These are phyloP conservation scores for Melanchra persicariae DNA, from an alignment of 2,888 invertebrate genomes.

Conservation along the genomic window DNA sequence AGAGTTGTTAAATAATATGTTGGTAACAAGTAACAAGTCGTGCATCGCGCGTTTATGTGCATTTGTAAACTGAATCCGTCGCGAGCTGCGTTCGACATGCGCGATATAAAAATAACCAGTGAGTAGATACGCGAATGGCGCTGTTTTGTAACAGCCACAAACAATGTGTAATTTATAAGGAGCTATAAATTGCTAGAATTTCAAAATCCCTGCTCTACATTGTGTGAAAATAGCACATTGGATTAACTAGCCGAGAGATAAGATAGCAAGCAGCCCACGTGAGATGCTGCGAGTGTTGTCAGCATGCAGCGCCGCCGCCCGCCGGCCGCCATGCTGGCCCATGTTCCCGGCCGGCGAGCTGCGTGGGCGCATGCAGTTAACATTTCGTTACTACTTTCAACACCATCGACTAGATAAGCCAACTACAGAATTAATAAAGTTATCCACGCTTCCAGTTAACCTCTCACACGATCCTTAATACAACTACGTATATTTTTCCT, in stretches of 20 bases:
- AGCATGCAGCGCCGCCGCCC: conserved; percentile 53
- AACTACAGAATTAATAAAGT: conserved; percentile 79
- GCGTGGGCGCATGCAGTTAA: conserved; percentile 84
- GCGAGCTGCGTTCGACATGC: conserved; percentile 38
- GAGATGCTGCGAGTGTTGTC: conserved; percentile 59
- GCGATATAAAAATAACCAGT: conserved; percentile 60
- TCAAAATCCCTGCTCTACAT: conserved; percentile 79
- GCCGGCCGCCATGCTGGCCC: conserved; percentile 20
- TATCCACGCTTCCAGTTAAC: conserved; percentile 74
- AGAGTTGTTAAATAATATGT: conserved; percentile 33
- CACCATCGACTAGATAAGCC: conserved; percentile 78
- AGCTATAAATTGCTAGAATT: conserved; percentile 68
- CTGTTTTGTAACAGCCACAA: conserved; percentile 63
- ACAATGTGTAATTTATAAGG: conserved; percentile 62
- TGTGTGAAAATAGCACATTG: conserved; percentile 83
- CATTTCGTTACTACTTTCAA: conserved; percentile 83
- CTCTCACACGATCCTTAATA: conserved; percentile 58
- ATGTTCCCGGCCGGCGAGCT: conserved; percentile 51
- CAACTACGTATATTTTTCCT: conserved; percentile 27
- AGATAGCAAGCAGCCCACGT: conserved; percentile 87
- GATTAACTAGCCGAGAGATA: conserved; percentile 83
- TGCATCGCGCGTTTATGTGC: conserved; percentile 46
- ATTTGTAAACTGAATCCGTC: conserved; percentile 48
- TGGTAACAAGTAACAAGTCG: conserved; percentile 26
- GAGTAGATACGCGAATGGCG: conserved; percentile 42